These are phyloP conservation scores for Onthophagus sagittarius DNA, from an alignment of 2,888 invertebrate genomes.

Conservation along the genomic window DNA sequence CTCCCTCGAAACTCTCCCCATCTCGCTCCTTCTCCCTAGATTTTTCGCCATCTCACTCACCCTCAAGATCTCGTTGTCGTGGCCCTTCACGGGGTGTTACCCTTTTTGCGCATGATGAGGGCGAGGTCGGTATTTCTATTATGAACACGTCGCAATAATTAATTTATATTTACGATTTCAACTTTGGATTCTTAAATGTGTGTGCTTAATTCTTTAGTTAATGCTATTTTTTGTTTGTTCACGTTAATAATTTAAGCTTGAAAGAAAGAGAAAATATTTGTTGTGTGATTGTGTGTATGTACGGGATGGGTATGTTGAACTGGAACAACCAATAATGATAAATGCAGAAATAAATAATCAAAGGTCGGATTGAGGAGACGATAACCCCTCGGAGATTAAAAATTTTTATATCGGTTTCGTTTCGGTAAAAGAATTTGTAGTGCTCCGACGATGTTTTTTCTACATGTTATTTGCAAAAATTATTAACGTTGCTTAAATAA, in stretches of 20 bases:
- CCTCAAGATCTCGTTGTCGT: background rate
- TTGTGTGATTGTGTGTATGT: too few species aligned
- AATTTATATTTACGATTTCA: too few species aligned
- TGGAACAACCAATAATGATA: background rate
- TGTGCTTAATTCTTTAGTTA: background rate
- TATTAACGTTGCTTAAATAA: too few species aligned
- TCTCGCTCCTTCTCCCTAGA: background rate
- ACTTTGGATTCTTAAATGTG: background rate
- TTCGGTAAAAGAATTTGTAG: background rate
- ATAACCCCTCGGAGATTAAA: background rate
- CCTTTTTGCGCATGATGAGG: background rate
- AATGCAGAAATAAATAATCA: background rate
- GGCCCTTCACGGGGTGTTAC: background rate
- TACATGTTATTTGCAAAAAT: background rate
- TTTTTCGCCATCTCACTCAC: slow-evolving; percentile 11
- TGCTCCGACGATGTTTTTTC: background rate
- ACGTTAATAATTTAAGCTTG: too few species aligned
- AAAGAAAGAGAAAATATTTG: too few species aligned
- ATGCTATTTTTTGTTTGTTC: background rate
- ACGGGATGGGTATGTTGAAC: background rate
- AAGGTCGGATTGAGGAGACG: background rate
- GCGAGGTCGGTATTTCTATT: background rate
- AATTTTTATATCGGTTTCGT: background rate
- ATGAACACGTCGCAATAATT: background rate
- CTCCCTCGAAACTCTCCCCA: too few species aligned